These are phyloP conservation scores for Chaunax sp. DNA, from an alignment of 2,797 vertebrate genomes.

Conservation along the genomic window DNA sequence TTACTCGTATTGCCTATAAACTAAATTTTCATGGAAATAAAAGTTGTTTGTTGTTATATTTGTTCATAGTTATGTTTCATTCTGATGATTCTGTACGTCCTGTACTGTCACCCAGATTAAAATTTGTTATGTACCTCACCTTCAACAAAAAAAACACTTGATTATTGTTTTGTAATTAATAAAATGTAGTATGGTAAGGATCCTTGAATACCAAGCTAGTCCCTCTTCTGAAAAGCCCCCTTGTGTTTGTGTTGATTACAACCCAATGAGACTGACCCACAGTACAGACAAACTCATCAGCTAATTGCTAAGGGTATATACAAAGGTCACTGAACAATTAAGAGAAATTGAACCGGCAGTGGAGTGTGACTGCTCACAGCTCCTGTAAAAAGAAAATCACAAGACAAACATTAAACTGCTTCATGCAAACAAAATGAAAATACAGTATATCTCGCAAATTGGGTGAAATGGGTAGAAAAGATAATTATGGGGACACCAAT, in stretches of 20 bases:
- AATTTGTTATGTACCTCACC: constrained; percentile 35
- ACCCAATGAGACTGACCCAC: constrained; percentile 66
- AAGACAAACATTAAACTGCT: constrained; percentile 21
- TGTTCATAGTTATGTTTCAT: constrained; percentile 2
- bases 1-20: too few species aligned
- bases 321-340: constrained; percentile 80
- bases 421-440: constrained; percentile 20
- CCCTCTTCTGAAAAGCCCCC: constrained; percentile 60
- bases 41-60: neutral
- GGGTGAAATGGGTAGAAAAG: constrained; percentile 11
- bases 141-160: constrained; percentile 64
- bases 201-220: constrained; percentile 45
- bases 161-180: constrained; percentile 73
- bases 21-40: neutral
- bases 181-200: constrained; percentile 56
- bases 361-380: constrained; percentile 35
- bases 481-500: constrained; percentile 12
- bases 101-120: constrained; percentile 3
- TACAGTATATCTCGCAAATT: constrained; percentile 1
- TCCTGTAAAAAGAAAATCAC: constrained; percentile 22
- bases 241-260: constrained; percentile 77
- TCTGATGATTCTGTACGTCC: constrained; percentile 26
- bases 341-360: constrained; percentile 63
- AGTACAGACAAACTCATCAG: constrained; percentile 76
- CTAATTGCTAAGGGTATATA: constrained; percentile 78